Evolutionary conservation across 2,113 vertebrate species (phyloP).

Genomic region (Lepus americanus): DNA sequence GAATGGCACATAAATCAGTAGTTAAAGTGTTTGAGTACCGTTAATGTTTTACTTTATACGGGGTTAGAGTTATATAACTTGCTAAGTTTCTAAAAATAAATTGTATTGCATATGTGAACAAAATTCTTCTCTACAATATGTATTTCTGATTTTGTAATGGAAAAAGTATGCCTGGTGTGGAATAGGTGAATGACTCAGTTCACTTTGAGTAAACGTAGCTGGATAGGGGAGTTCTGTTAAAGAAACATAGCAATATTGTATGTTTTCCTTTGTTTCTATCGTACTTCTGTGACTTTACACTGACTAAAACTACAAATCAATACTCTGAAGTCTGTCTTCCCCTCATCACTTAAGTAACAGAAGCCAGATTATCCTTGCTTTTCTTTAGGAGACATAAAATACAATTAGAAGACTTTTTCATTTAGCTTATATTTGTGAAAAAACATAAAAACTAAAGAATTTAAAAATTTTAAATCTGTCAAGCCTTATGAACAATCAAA

Average conservation of each 20-base stretch:
- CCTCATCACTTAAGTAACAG: slow-evolving; percentile 11
- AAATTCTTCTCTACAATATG: slow-evolving; percentile 1
- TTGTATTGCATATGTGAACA: slow-evolving; percentile 43
- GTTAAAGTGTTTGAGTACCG: not conserved
- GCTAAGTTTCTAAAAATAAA: not conserved
- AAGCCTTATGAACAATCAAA: not conserved
- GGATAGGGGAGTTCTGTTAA: not conserved
- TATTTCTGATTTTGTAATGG: slow-evolving; percentile 43
- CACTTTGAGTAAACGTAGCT: not conserved
- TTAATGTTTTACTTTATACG: slow-evolving; percentile 13
- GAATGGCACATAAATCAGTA: not conserved
- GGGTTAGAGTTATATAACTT: slow-evolving; percentile 10
- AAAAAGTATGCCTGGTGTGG: not conserved
- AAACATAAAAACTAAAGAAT: not conserved
- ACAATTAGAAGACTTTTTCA: slow-evolving; percentile 5
- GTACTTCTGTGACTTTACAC: not conserved
- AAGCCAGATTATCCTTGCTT: not conserved
- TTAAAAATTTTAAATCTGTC: slow-evolving; percentile 4
- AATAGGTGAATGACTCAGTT: not conserved
- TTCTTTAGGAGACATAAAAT: slow-evolving; percentile 16
- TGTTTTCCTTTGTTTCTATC: not conserved
- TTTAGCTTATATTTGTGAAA: slow-evolving; percentile 33
- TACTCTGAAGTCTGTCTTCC: not conserved
- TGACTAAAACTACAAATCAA: not conserved
- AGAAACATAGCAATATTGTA: not conserved